Evolutionary conservation across 2,113 vertebrate species (phyloP), one percentile per base, ranked within the genome.

Genomic region (Piprites chloris): DNA sequence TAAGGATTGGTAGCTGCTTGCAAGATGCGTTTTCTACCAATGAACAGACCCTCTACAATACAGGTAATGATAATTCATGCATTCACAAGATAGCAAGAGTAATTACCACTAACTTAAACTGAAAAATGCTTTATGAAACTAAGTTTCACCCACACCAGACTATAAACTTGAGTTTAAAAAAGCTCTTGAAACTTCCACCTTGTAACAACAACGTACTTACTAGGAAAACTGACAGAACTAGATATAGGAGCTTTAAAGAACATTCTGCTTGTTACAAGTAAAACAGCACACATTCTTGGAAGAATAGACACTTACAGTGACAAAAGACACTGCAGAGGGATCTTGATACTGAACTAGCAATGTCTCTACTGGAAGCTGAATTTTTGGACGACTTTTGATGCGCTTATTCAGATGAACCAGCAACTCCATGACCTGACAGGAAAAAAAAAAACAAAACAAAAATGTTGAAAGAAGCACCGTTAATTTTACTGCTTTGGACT

Each of bases 321-420:
- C 99, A 97, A 99, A 99, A 67, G 99, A 99, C 41, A 99, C 99
- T 3, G 99, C 99, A 47, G 99, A 98, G 84, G 99, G 99, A 96
- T 99, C 99, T 94, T 99, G 99, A 96, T 99, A 99, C 61, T 99
- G 99, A 67, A 99, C 99, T 87, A 99, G 95, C 41, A 99, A 97
- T 1, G 99, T 99, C 97, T 99, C 99, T 61, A 99, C 99, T 8
- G 99, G 99, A 26, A 99, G 98, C 62, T 99, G 99, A 93, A 99
- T 99, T 98, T 98, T 99, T 41, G 99, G 99, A 42, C 99, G 97
- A 96, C 99, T 99, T 97, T 99, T 99, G 90, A 99, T 99, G 80
- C 99, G 98, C 88, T 99, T 99, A 96, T 99, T 99, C 86, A 99
- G 82, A 88, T 99, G 99, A 89, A 99, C 99, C 93, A 99, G 97